These are phyloP conservation scores for Linnaemya vulpina DNA, from an alignment of 2,888 invertebrate genomes.

Conservation along the genomic window DNA sequence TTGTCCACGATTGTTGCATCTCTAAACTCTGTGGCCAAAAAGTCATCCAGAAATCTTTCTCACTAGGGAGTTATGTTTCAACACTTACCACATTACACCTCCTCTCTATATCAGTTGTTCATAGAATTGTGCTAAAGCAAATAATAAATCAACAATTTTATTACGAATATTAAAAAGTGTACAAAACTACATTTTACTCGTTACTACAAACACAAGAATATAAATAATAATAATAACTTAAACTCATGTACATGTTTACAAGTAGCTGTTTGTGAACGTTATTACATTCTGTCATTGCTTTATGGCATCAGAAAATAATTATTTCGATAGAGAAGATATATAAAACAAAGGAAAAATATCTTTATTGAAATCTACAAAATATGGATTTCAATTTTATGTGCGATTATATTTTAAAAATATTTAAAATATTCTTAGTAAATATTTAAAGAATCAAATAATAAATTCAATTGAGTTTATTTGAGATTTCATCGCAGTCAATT, in stretches of 20 bases:
- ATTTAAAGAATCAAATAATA: too few relatives aligned
- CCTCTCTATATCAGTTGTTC: constrained; percentile 27
- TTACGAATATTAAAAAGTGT: constrained; percentile 72
- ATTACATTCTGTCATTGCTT: constrained; percentile 9
- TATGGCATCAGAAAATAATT: background rate
- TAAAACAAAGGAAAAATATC: constrained; percentile 25
- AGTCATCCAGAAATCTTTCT: background rate
- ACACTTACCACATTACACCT: background rate
- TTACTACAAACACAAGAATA: constrained; percentile 2
- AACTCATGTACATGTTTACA: background rate
- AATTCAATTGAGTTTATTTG: too few relatives aligned
- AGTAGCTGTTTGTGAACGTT: constrained; percentile 2
- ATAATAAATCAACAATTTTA: constrained; percentile 75
- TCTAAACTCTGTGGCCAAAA: background rate
- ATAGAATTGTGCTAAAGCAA: constrained; percentile 74
- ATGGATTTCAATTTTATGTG: constrained; percentile 18
- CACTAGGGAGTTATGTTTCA: constrained; percentile 18
- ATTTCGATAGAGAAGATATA: constrained; percentile 2
- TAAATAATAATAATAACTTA: constrained; percentile 1
- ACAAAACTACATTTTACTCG: constrained; percentile 52
- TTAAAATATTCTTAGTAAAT: constrained; percentile 62
- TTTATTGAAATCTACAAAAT: background rate
- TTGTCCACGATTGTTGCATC: background rate
- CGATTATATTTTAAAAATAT: constrained; percentile 78
- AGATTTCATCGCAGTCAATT: too few relatives aligned